Conservation (phyloP, 2,113 vertebrate species). For the Leucopsar rothschildi region DNA sequence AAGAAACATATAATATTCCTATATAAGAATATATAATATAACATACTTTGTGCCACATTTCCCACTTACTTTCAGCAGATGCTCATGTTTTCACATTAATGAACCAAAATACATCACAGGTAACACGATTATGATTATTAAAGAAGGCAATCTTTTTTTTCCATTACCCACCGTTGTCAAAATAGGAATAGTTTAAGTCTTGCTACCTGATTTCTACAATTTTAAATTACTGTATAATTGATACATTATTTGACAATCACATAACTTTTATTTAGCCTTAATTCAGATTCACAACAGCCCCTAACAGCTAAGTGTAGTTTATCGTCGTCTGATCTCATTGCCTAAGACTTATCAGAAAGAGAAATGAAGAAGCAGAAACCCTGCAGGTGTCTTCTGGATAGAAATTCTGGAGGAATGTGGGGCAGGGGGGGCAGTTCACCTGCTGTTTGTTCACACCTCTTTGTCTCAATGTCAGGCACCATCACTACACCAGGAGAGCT, state of each 20-base stretch:
- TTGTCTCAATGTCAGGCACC: background rate
- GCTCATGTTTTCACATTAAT: background rate
- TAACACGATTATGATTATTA: background rate
- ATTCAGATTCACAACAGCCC: background rate
- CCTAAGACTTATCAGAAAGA: background rate
- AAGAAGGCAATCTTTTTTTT: background rate
- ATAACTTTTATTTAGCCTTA: background rate
- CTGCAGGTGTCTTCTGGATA: background rate
- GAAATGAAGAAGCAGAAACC: background rate
- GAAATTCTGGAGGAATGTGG: background rate
- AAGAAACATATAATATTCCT: background rate
- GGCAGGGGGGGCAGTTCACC: fast-evolving
- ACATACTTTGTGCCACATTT: background rate
- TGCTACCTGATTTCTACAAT: background rate
- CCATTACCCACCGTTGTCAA: background rate
- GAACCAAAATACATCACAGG: background rate
- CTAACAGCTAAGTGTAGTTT: background rate
- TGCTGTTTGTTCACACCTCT: background rate
- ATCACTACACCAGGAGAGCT: background rate
- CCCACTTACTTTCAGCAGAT: background rate
- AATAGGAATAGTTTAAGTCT: background rate
- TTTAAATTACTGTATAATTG: background rate
- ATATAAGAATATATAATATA: background rate
- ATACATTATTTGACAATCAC: background rate
- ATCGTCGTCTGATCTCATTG: background rate